phyloP scores from a whole-genome alignment of 2,113 vertebrate species.

The Zosterops pallidus region DNA sequence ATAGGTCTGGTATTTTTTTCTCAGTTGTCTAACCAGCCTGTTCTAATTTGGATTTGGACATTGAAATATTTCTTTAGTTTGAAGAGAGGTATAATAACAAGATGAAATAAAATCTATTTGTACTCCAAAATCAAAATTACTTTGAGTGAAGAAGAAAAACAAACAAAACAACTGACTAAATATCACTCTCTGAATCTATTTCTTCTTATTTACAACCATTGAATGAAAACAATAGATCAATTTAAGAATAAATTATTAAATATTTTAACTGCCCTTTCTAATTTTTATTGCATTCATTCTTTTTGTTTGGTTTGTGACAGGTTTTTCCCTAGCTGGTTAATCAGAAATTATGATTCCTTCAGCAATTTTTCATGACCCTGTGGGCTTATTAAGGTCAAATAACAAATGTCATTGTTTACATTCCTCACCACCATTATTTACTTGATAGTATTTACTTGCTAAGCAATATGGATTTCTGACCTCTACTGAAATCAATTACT shows the following conservation, averaged over 20 bases:
- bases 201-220: not conserved
- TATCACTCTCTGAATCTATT: not conserved
- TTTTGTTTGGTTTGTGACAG: not conserved
- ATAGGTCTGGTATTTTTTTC: not conserved
- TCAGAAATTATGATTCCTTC: not conserved
- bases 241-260: not conserved
- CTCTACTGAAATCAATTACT: not conserved
- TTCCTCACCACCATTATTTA: conserved; percentile 19
- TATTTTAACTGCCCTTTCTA: not conserved
- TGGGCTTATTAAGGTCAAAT: not conserved
- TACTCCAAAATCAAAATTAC: not conserved
- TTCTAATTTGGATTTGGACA: not conserved
- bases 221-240: not conserved
- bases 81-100: not conserved
- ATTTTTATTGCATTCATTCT: not conserved
- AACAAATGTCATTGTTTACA: conserved; percentile 14
- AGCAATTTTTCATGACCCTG: not conserved
- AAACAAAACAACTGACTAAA: not conserved
- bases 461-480: not conserved
- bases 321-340: not conserved
- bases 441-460: conserved; percentile 8
- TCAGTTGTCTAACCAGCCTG: not conserved
- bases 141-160: not conserved
- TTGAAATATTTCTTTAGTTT: not conserved
- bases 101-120: not conserved